Base-by-base conservation (phyloP, 2,888 invertebrate species). In the Empis livida region DNA sequence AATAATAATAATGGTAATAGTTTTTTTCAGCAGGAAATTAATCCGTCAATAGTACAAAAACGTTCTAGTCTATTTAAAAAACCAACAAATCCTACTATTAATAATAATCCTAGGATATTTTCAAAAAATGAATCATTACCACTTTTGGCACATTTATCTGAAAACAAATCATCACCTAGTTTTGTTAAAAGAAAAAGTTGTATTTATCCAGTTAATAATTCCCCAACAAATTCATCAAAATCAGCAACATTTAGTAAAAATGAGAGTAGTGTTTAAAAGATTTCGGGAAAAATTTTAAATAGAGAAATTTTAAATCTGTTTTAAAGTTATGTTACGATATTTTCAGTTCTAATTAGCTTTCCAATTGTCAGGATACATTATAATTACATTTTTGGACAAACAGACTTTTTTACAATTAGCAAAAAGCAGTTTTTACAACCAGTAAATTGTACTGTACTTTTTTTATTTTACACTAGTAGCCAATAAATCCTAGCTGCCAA, bases 151-250 rank as follows among this genome's bases (percentile, higher is more conserved):
- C 67, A 67, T 62, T 59, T 68, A 47, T 57, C 60, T 37, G 63
- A 65, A 48, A 54, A 53, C 11, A 55, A 51, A 47, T 71, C 72
- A 10, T 71, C 77, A 39, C 76, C 78, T 41, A 74, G 73, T 59
- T 75, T 73, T 57, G 75, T 78, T 2, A 73, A 77, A 52, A 70
- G 79, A 52, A 78, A 79, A 59, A 78, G 78, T 57, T 75, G 75
- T 58, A 74, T 80, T 42, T 80, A 79, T 65, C 79, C 79, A 46
- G 56, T 51, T 40, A 59, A 56, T 27, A 58, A 54, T 27, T 17
- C 17, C 11, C 39, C 39, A 17, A 17, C 39, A 16, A 39, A 39
- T 5, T 15, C 32, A n/a, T 10, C 32, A 32, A 32, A 11, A 43
- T 48, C 17, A 51, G 45, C 37, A 50, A 44, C 15, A 46, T 31